Percentiles rank a stretch among this genome's conserved stretches.
Evolutionary conservation across 2,113 vertebrate genomes (phyloP).

Genomic region (Erinaceus europaeus): DNA sequence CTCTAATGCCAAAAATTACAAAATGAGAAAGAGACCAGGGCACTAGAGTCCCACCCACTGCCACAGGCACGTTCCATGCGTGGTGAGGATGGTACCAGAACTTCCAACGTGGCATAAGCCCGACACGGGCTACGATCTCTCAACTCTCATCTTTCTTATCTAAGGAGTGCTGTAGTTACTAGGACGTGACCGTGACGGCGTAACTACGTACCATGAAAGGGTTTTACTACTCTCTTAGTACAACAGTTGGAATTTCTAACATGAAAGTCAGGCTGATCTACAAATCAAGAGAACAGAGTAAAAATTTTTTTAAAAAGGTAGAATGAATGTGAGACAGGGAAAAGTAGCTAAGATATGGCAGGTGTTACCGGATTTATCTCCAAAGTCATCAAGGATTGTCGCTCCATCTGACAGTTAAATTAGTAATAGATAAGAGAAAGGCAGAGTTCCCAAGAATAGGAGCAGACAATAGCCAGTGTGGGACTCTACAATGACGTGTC

Average conservation of each 20-base stretch:
- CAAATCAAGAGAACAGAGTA: neutral
- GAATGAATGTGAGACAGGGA: neutral
- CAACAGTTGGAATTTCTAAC: neutral
- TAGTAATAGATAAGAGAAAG: neutral
- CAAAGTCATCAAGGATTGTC: neutral
- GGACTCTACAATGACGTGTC: neutral
- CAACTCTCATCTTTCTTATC: neutral
- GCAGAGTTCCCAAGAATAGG: neutral
- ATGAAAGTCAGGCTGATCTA: neutral
- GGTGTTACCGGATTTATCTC: neutral
- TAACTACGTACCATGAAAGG: neutral
- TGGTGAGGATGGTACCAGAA: too few relatives aligned
- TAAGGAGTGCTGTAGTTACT: neutral
- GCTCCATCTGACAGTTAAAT: neutral
- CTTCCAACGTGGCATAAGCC: too few relatives aligned
- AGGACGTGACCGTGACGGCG: neutral
- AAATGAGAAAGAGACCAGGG: too few relatives aligned
- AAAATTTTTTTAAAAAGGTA: neutral
- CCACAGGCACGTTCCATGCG: too few relatives aligned
- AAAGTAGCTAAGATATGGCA: neutral
- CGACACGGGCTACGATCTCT: too few relatives aligned
- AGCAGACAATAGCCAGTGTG: neutral
- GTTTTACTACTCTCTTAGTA: neutral
- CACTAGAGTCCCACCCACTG: too few relatives aligned
- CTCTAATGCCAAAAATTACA: too few relatives aligned